A percentile compares a stretch with the other conserved stretches of the same genome.
These are phyloP conservation scores for Cetonia aurata DNA, from an alignment of 2,888 invertebrate species.

Conservation along the genomic window DNA sequence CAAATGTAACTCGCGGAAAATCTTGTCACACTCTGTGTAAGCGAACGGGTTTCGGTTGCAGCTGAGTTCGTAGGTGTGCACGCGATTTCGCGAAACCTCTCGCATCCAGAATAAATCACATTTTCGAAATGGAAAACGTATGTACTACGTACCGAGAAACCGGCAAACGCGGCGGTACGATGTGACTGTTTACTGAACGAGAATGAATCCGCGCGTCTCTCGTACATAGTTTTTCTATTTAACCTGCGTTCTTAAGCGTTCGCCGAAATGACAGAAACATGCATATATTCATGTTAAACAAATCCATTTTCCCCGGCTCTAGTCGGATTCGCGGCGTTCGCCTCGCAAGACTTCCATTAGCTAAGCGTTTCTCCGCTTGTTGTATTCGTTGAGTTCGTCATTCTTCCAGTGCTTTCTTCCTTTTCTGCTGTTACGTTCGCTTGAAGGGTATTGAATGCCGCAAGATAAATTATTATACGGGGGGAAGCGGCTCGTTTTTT, in stretches of 20 bases:
- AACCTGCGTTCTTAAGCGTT: slow-evolving; percentile 37
- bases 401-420: slow-evolving; percentile 11
- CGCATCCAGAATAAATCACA: slow-evolving; percentile 39
- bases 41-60: background rate
- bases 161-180: background rate
- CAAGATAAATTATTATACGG: slow-evolving; percentile 14
- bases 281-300: slow-evolving; percentile 41
- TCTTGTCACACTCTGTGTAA: background rate
- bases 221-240: slow-evolving; percentile 44
- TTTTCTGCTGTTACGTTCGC: slow-evolving; percentile 13
- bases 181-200: slow-evolving; percentile 30
- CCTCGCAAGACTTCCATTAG: slow-evolving; percentile 33
- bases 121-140: slow-evolving; percentile 42
- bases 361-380: slow-evolving; percentile 24
- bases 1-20: slow-evolving; percentile 5
- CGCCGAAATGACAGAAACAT: slow-evolving; percentile 38
- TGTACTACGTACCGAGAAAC: slow-evolving; percentile 30
- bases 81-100: slow-evolving; percentile 28
- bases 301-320: slow-evolving; percentile 26
- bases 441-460: slow-evolving; percentile 8
- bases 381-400: slow-evolving; percentile 1
- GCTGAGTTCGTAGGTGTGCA: background rate
- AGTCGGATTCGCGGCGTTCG: background rate
- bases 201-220: slow-evolving; percentile 24
- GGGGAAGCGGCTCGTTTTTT: no score